Conservation (phyloP, 2,797 vertebrate species). For the Sarcophilus harrisii region DNA sequence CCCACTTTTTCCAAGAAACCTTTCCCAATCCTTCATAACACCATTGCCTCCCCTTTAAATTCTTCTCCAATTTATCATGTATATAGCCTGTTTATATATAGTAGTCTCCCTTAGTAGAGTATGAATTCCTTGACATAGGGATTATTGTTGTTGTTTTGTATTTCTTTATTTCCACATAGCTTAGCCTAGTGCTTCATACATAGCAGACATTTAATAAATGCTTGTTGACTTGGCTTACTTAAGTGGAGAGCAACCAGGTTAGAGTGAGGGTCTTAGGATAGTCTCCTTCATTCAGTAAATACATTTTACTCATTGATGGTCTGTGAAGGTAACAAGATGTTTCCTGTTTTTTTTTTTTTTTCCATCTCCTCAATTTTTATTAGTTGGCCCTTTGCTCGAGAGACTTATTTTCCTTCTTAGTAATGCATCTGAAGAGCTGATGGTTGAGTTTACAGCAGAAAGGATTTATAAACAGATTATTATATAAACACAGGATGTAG, state of each 20-base stretch:
- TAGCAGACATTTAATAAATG: background rate
- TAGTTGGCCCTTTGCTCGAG: slow-evolving; percentile 16
- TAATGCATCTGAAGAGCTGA: slow-evolving; percentile 31
- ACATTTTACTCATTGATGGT: background rate
- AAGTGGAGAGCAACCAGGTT: background rate
- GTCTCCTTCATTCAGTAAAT: background rate
- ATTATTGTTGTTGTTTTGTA: background rate
- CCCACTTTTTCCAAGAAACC: background rate
- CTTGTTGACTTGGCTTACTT: background rate
- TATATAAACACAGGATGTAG: slow-evolving; percentile 69
- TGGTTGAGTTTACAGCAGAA: slow-evolving; percentile 60
- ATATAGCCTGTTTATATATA: background rate
- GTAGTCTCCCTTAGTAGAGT: background rate
- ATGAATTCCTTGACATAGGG: background rate
- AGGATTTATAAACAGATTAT: slow-evolving; percentile 57
- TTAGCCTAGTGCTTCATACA: background rate
- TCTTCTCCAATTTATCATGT: background rate
- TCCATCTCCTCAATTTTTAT: background rate
- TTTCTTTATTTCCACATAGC: background rate
- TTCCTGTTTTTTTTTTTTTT: background rate
- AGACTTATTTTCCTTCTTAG: background rate
- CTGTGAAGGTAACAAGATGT: background rate
- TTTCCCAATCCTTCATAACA: background rate
- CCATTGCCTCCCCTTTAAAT: background rate
- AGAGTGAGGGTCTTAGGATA: background rate